These are phyloP conservation scores for Catocala sponsa DNA, from an alignment of 2,888 invertebrate species.

Conservation along the genomic window DNA sequence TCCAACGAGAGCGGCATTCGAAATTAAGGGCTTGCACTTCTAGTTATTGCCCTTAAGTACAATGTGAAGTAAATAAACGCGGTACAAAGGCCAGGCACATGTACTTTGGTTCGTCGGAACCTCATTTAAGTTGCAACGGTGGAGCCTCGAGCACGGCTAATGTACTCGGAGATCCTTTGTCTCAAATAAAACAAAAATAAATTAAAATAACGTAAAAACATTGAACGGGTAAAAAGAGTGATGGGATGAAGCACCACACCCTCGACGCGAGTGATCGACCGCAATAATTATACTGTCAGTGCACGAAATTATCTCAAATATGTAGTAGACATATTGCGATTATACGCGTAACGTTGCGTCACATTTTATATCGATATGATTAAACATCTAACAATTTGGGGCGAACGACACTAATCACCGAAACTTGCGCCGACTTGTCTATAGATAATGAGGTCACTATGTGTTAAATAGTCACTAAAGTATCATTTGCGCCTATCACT, in stretches of 20 bases:
- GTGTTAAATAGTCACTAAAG: constrained; percentile 41
- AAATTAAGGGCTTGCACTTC: constrained; percentile 79
- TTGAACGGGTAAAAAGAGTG: constrained; percentile 78
- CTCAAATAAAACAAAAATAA: constrained; percentile 82
- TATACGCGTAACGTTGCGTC: constrained; percentile 38
- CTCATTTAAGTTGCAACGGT: constrained; percentile 80
- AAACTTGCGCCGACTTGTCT: constrained; percentile 51
- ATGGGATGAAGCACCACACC: constrained; percentile 80
- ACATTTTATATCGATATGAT: constrained; percentile 29
- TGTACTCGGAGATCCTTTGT: constrained; percentile 75
- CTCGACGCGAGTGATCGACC: constrained; percentile 73
- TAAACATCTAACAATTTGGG: constrained; percentile 30
- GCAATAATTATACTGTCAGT: constrained; percentile 82
- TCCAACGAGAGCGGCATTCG: constrained; percentile 69
- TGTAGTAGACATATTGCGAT: constrained; percentile 38
- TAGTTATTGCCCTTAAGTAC: constrained; percentile 87
- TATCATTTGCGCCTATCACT: constrained; percentile 33
- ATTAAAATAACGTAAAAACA: constrained; percentile 83
- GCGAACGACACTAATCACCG: constrained; percentile 26
- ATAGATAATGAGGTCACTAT: constrained; percentile 48
- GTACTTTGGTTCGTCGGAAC: constrained; percentile 84
- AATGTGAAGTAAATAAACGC: constrained; percentile 85
- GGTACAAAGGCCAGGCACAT: constrained; percentile 76
- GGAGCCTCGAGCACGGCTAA: constrained; percentile 75
- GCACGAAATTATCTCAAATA: constrained; percentile 69